Evolutionary conservation across 2,888 invertebrate genomes (phyloP).

Genomic region (Tribolium freemani): DNA sequence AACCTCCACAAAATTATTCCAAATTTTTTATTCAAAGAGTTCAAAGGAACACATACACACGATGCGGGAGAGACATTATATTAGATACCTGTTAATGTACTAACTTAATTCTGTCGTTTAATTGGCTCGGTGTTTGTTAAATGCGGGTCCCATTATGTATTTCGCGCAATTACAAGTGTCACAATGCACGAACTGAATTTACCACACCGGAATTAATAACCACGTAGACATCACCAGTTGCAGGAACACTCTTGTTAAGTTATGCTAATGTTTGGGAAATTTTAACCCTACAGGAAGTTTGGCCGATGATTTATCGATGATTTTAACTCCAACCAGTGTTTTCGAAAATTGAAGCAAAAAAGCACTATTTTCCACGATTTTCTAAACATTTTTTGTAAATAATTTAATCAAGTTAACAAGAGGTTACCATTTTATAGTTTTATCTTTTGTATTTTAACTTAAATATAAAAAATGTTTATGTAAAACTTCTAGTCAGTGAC

Average conservation of each 20-base stretch:
- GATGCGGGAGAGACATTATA: constrained; percentile 23
- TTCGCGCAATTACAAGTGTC: constrained; percentile 44
- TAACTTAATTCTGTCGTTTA: constrained; percentile 41
- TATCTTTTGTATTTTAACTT: too few species aligned
- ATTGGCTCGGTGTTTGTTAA: constrained; percentile 42
- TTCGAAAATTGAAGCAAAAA: neutral
- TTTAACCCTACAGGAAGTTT: constrained; percentile 15
- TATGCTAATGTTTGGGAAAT: constrained; percentile 33
- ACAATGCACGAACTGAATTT: constrained; percentile 44
- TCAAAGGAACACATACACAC: neutral
- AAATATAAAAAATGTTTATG: too few species aligned
- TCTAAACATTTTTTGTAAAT: too few species aligned
- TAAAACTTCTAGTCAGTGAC: too few species aligned
- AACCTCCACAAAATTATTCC: neutral
- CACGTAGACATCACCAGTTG: constrained; percentile 43
- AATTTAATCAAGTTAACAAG: too few species aligned
- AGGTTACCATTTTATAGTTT: too few species aligned
- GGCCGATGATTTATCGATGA: constrained; percentile 10
- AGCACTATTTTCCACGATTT: too few species aligned
- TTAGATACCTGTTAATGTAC: constrained; percentile 41
- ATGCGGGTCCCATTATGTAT: constrained; percentile 45
- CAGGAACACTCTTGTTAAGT: constrained; percentile 23
- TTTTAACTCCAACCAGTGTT: neutral
- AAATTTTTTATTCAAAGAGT: too few species aligned
- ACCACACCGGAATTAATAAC: constrained; percentile 44